phyloP scores from a whole-genome alignment of 1,140 invertebrate genomes.

The Drosophila punjabiensis region DNA sequence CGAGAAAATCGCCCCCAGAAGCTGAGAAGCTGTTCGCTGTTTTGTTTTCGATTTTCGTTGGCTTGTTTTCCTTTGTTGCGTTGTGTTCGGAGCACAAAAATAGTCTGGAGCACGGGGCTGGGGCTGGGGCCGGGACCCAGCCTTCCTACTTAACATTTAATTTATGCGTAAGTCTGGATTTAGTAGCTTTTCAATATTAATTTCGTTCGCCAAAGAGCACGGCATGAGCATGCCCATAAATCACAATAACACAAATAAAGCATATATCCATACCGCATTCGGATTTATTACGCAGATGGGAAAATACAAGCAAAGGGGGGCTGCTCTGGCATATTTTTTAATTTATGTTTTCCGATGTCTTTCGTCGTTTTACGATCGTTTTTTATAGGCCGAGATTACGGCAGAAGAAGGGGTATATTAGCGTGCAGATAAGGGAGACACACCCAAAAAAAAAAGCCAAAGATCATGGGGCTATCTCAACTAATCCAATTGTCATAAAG shows the following conservation, averaged over 20 bases:
- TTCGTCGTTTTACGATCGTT: slow-evolving; percentile 46
- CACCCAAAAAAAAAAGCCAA: slow-evolving; percentile 3
- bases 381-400: slow-evolving; percentile 38
- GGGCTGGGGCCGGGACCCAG: slow-evolving; percentile 7
- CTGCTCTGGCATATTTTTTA: slow-evolving; percentile 45
- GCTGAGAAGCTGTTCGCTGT: slow-evolving; percentile 18
- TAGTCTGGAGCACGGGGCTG: slow-evolving; percentile 38
- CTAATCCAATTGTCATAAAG: slow-evolving; percentile 22
- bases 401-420: slow-evolving; percentile 20
- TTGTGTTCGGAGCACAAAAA: slow-evolving; percentile 42
- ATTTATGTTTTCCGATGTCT: slow-evolving; percentile 54
- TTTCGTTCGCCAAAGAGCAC: slow-evolving; percentile 61
- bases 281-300: slow-evolving; percentile 70
- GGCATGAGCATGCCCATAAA: slow-evolving; percentile 61
- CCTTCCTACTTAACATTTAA: slow-evolving; percentile 78
- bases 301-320: slow-evolving; percentile 16
- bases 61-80: slow-evolving; percentile 32
- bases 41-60: slow-evolving; percentile 43
- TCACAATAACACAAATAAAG: slow-evolving; percentile 74
- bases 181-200: slow-evolving; percentile 82
- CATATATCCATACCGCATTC: slow-evolving; percentile 57
- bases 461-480: slow-evolving; percentile 10
- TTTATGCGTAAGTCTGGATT: slow-evolving; percentile 81
- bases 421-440: slow-evolving; percentile 12
- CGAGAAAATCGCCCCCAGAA: slow-evolving; percentile 48